These are phyloP conservation scores for Drosophila ananassae DNA, from an alignment of 1,140 invertebrate species.

Conservation along the genomic window DNA sequence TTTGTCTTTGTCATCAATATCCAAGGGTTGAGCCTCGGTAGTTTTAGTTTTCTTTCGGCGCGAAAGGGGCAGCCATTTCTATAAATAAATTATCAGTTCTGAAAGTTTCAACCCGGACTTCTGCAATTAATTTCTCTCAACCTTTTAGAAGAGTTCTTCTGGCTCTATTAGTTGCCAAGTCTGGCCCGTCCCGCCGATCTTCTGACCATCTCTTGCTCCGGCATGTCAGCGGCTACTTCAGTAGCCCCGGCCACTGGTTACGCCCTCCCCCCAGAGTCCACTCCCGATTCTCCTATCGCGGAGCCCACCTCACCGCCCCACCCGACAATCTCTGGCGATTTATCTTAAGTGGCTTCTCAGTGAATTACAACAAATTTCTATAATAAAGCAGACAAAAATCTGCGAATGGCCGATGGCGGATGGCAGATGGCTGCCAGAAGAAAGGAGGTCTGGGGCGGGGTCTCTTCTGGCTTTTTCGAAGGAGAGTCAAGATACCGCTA, in stretches of 20 bases:
- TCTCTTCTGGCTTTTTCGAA: background rate
- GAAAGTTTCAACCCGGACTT: background rate
- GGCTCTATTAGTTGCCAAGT: too few species aligned
- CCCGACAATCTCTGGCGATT: conserved; percentile 54
- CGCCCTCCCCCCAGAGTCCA: conserved; percentile 25
- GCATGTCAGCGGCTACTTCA: conserved; percentile 66
- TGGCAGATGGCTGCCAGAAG: conserved; percentile 18
- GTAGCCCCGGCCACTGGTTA: conserved; percentile 55
- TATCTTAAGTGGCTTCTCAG: conserved; percentile 78
- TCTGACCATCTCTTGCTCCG: conserved; percentile 5
- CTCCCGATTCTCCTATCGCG: conserved; percentile 2
- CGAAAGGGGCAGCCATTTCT: too few species aligned
- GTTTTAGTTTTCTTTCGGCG: background rate
- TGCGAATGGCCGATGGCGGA: conserved; percentile 58
- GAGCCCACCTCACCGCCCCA: conserved; percentile 8
- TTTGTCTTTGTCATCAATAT: conserved; percentile 15
- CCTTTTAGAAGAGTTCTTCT: too few species aligned
- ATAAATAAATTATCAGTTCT: too few species aligned
- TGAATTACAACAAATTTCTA: conserved; percentile 82
- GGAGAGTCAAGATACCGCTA: conserved; percentile 63
- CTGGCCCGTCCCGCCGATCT: conserved; percentile 13
- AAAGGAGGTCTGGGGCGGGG: conserved; percentile 29
- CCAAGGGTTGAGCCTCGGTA: background rate
- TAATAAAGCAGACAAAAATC: conserved; percentile 81
- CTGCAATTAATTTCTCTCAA: background rate